Percentiles rank a stretch among this genome's conserved stretches.
Evolutionary conservation across 1,140 invertebrate species (phyloP).

Genomic region (Amphibalanus amphitrite): DNA sequence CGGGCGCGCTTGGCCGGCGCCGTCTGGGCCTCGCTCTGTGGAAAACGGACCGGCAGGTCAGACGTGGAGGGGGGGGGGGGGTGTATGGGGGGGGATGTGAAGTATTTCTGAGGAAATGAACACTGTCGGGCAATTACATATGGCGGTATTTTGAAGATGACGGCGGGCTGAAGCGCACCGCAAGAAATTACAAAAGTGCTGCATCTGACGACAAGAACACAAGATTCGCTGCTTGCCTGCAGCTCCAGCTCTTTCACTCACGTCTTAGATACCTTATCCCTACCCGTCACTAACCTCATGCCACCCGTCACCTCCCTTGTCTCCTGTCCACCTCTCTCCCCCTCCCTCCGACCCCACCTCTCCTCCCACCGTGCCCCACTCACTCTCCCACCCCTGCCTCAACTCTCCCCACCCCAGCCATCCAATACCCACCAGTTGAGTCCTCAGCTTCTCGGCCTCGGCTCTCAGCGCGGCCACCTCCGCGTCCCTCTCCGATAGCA

Average conservation of each 20-base stretch:
- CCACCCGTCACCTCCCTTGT: background rate
- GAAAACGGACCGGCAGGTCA: slow-evolving; percentile 5
- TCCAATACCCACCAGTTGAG: slow-evolving; percentile 7
- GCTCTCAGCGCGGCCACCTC: background rate
- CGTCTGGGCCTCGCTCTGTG: slow-evolving; percentile 13
- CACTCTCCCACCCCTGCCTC: background rate
- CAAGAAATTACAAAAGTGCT: no score
- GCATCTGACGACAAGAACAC: no score
- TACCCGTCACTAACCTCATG: no score
- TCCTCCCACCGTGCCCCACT: background rate
- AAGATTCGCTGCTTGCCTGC: no score
- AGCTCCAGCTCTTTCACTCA: no score
- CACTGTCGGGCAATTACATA: slow-evolving; percentile 8
- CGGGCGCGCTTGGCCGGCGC: slow-evolving; percentile 5
- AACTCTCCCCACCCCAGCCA: background rate
- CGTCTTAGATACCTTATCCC: no score
- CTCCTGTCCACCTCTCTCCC: background rate
- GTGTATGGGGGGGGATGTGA: no score
- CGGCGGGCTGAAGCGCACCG: no score
- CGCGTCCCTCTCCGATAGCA: slow-evolving; percentile 14
- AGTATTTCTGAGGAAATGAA: no score
- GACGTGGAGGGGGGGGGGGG: background rate
- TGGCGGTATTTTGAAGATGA: background rate
- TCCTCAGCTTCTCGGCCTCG: slow-evolving; percentile 15
- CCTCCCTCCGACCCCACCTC: no score